Percentiles rank a stretch among this genome's conserved stretches.
Evolutionary conservation across 2,888 invertebrate genomes (phyloP).

Genomic region (Zeuzera pyrina): DNA sequence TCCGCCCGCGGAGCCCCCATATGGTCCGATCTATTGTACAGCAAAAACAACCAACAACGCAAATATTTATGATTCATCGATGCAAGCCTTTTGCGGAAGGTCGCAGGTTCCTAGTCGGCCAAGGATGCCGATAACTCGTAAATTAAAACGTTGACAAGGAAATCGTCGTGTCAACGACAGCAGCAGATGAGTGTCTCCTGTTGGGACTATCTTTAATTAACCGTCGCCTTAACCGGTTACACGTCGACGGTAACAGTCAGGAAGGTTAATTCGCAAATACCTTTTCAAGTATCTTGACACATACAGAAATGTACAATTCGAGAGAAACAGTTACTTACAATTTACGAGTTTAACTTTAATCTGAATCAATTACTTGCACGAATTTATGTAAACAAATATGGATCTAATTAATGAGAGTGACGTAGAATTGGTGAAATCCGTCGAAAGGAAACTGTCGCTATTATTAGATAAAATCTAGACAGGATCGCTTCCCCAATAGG

Average conservation of each 20-base stretch:
- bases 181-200: slow-evolving; percentile 18
- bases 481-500: slow-evolving; percentile 19
- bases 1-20: slow-evolving; percentile 26
- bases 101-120: slow-evolving; percentile 39
- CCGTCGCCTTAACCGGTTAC: slow-evolving; percentile 40
- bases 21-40: slow-evolving; percentile 35
- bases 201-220: slow-evolving; percentile 50
- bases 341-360: too few species aligned
- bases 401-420: too few species aligned
- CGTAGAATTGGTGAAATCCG: too few species aligned
- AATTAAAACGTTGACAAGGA: slow-evolving; percentile 51
- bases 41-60: slow-evolving; percentile 30
- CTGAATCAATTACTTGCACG: too few species aligned
- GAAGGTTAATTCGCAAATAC: slow-evolving; percentile 5
- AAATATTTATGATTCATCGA: slow-evolving; percentile 47
- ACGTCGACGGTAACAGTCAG: slow-evolving; percentile 37
- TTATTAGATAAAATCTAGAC: slow-evolving; percentile 7
- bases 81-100: slow-evolving; percentile 49
- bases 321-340: too few species aligned
- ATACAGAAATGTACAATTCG: too few species aligned
- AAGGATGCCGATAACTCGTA: slow-evolving; percentile 44
- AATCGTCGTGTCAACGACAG: slow-evolving; percentile 21
- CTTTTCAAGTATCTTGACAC: too few species aligned
- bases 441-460: too few species aligned
- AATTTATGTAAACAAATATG: too few species aligned